phyloP scores from a whole-genome alignment of 2,797 vertebrate genomes.

The Forpus xanthops region DNA sequence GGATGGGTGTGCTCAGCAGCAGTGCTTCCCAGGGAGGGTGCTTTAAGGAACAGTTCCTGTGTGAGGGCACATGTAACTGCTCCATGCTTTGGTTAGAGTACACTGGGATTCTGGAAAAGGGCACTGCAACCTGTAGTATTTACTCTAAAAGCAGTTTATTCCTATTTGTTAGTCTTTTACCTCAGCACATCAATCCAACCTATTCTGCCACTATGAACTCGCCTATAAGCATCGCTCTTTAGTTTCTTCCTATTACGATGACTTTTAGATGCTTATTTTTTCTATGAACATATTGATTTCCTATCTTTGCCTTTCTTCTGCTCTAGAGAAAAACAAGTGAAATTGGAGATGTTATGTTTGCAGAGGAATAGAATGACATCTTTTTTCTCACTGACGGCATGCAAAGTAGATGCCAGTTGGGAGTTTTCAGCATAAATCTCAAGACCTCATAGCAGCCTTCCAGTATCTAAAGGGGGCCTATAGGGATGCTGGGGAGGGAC shows the following conservation, averaged over 20 bases:
- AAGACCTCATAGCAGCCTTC: neutral
- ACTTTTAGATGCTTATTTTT: conserved; percentile 22
- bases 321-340: neutral
- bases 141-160: neutral
- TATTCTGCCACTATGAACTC: neutral
- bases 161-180: neutral
- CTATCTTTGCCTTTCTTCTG: neutral
- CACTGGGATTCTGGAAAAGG: neutral
- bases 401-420: neutral
- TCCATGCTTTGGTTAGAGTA: neutral
- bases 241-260: neutral
- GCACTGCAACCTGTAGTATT: neutral
- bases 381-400: neutral
- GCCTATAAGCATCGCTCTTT: neutral
- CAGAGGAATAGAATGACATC: neutral
- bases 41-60: neutral
- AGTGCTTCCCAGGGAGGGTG: too few relatives aligned
- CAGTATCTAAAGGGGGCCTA: too few relatives aligned
- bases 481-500: too few relatives aligned
- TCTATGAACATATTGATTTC: neutral
- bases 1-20: too few relatives aligned
- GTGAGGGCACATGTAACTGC: neutral
- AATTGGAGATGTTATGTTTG: neutral
- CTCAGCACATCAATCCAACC: neutral
- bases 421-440: neutral